phyloP scores from a whole-genome alignment of 2,113 vertebrate species.

The Oreochromis aureus region DNA sequence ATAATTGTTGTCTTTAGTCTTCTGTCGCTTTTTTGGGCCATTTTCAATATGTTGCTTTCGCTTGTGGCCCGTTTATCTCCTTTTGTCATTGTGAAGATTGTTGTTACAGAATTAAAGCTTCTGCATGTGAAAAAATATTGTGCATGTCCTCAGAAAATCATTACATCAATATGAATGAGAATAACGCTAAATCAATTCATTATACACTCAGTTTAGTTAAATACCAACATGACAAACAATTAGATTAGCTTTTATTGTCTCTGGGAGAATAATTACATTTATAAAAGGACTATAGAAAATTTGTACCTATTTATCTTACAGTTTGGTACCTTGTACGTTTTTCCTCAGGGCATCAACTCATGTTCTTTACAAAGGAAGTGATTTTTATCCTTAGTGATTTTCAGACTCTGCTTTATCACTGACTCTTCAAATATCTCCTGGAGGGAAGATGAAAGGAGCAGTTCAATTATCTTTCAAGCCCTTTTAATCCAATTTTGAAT shows the following conservation, averaged over 20 bases:
- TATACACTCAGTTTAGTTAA: not conserved
- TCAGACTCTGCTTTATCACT: not conserved
- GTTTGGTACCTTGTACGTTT: not conserved
- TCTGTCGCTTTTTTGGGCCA: constrained; percentile 18
- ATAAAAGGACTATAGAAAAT: not conserved
- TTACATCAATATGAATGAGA: not conserved
- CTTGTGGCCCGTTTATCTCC: not conserved
- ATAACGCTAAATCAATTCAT: not conserved
- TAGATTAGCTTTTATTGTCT: not conserved
- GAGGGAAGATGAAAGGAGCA: not conserved
- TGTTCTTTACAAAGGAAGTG: not conserved
- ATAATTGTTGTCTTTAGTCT: constrained; percentile 16
- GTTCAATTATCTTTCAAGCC: not conserved
- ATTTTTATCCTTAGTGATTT: not conserved
- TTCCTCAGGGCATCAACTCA: not conserved
- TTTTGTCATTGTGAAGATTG: not conserved
- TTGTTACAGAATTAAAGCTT: not conserved
- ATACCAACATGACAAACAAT: not conserved
- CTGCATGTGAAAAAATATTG: not conserved
- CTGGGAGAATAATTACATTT: not conserved
- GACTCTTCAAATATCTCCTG: not conserved
- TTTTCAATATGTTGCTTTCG: constrained; percentile 50
- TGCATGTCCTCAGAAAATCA: not conserved
- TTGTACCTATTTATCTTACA: not conserved
- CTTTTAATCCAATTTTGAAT: not conserved